phyloP scores from a whole-genome alignment of 1,140 invertebrate genomes.

The Gonatopus flavifemur region DNA sequence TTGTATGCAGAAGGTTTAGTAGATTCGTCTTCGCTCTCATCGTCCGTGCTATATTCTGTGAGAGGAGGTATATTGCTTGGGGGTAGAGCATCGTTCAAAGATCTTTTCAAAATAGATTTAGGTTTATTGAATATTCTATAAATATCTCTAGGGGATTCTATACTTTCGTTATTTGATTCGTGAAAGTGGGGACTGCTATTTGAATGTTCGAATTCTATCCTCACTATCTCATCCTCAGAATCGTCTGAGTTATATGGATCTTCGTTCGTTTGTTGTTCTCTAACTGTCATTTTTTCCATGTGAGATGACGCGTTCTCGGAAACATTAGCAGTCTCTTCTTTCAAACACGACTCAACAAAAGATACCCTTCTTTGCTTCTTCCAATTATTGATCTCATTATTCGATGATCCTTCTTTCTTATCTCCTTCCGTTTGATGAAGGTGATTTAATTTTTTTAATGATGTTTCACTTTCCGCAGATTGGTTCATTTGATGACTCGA shows the following conservation, averaged over 20 bases:
- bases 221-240: conserved; percentile 25
- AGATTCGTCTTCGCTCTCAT: conserved; percentile 13
- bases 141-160: conserved; percentile 42
- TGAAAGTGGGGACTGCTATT: conserved; percentile 1
- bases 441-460: too few species aligned
- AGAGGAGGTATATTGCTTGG: conserved; percentile 9
- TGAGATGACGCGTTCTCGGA: not conserved
- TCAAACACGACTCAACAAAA: conserved; percentile 18
- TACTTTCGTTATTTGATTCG: conserved; percentile 12
- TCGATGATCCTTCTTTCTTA: too few species aligned
- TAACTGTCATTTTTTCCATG: not conserved
- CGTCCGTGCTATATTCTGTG: conserved; percentile 22
- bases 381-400: conserved; percentile 12
- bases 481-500: too few species aligned
- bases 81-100: conserved; percentile 18
- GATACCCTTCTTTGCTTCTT: conserved; percentile 26
- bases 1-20: conserved; percentile 14
- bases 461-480: too few species aligned
- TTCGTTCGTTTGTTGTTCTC: conserved; percentile 8
- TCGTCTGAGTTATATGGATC: conserved; percentile 7
- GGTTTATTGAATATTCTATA: conserved; percentile 33
- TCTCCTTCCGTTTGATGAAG: too few species aligned
- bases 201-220: conserved; percentile 43
- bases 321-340: not conserved
- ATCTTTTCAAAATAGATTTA: conserved; percentile 46